These are phyloP conservation scores for Conger conger DNA, from an alignment of 2,113 vertebrate species.

Conservation along the genomic window DNA sequence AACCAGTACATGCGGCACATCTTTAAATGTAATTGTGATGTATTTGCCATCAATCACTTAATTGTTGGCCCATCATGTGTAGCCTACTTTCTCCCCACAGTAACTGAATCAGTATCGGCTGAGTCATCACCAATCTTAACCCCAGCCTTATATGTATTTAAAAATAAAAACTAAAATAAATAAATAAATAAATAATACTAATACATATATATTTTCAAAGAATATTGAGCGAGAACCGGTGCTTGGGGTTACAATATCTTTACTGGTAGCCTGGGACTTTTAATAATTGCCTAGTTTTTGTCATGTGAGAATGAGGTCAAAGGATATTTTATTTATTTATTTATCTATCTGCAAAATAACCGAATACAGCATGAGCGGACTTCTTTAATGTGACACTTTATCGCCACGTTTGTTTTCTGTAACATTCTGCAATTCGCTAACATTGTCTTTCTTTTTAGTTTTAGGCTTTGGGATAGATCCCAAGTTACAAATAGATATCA, in stretches of 20 bases:
- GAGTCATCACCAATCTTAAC: neutral
- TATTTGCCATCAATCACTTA: neutral
- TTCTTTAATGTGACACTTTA: neutral
- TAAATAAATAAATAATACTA: no score
- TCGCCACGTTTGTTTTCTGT: neutral
- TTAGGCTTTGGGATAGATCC: slow-evolving; percentile 84
- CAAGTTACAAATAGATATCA: slow-evolving; percentile 87
- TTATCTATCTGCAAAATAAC: neutral
- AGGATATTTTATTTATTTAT: neutral
- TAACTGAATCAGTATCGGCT: neutral
- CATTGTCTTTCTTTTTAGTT: slow-evolving; percentile 62
- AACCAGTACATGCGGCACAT: neutral
- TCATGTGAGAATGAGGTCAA: neutral
- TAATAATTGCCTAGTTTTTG: neutral
- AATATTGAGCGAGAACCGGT: neutral
- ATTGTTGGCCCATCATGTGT: neutral
- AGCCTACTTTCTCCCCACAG: neutral
- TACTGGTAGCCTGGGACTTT: neutral
- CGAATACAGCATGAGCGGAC: neutral
- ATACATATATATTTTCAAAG: no score
- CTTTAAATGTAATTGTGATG: neutral
- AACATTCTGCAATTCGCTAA: neutral
- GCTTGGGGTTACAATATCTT: neutral
- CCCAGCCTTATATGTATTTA: neutral
- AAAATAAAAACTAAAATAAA: no score